Conservation (phyloP, 64 coral and sea anemone genomes). For the Platygyra sinensis region DNA sequence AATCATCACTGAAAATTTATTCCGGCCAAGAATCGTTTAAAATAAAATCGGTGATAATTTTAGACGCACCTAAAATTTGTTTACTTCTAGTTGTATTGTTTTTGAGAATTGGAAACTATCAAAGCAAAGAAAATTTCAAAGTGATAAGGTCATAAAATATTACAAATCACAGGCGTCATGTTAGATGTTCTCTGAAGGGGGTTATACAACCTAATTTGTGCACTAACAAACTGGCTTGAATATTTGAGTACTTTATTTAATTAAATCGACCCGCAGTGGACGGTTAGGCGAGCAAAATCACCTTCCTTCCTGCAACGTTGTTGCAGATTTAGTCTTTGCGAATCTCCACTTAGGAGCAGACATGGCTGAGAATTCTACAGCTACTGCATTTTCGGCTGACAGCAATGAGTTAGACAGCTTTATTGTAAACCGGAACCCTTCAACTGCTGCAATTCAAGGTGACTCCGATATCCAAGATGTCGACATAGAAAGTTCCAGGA, state of each 20-base stretch:
- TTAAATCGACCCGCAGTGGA: not conserved
- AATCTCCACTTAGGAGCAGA: constrained; percentile 17
- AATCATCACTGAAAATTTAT: not conserved
- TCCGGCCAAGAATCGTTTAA: not conserved
- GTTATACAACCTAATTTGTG: not conserved
- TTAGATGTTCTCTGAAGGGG: not conserved
- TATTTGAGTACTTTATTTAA: constrained; percentile 40
- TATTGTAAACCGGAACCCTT: constrained; percentile 34
- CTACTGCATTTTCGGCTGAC: not conserved
- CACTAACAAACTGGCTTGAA: not conserved
- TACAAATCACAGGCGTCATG: not conserved
- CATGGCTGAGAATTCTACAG: not conserved
- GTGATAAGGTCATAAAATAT: not conserved
- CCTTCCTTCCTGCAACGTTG: not conserved
- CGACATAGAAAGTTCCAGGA: not conserved
- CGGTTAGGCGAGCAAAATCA: not conserved
- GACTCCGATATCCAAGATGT: constrained; percentile 30
- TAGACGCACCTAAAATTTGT: not conserved
- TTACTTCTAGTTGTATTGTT: not conserved
- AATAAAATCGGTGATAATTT: not conserved
- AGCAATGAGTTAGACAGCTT: constrained; percentile 51
- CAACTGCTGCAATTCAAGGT: not conserved
- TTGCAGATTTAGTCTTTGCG: not conserved
- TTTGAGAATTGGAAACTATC: not conserved
- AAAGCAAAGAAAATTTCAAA: not conserved